Percentiles rank a stretch among this genome's conserved stretches.
phyloP scores from a whole-genome alignment of 2,888 invertebrate species.

The Aphrophora alni region DNA sequence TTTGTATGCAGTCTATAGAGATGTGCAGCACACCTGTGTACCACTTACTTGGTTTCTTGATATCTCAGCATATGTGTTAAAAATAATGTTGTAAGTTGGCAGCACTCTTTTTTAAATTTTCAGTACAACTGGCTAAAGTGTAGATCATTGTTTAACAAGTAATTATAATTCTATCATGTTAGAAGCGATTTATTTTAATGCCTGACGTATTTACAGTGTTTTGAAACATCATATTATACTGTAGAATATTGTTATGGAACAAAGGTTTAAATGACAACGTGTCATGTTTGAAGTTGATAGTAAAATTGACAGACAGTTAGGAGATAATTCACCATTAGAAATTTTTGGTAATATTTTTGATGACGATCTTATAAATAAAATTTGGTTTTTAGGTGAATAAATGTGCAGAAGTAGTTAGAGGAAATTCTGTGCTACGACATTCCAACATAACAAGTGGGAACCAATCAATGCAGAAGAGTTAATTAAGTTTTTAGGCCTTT shows the following conservation, averaged over 20 bases:
- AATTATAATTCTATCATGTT: neutral
- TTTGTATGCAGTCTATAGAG: constrained; percentile 3
- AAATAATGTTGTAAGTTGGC: neutral
- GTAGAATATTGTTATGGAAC: neutral
- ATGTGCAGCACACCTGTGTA: neutral
- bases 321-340: neutral
- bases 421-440: neutral
- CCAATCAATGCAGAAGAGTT: neutral
- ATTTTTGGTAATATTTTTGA: neutral
- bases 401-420: neutral
- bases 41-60: neutral
- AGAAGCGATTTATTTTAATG: neutral
- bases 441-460: neutral
- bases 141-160: neutral
- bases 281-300: neutral
- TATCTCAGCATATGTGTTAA: neutral
- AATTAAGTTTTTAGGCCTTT: constrained; percentile 6
- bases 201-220: neutral
- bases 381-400: neutral
- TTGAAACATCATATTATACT: too few species aligned
- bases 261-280: neutral
- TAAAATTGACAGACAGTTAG: neutral
- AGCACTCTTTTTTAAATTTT: neutral
- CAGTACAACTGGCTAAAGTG: neutral
- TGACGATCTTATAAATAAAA: neutral